phyloP scores from a whole-genome alignment of 1,140 invertebrate genomes.

The Platorchestia sp. region DNA sequence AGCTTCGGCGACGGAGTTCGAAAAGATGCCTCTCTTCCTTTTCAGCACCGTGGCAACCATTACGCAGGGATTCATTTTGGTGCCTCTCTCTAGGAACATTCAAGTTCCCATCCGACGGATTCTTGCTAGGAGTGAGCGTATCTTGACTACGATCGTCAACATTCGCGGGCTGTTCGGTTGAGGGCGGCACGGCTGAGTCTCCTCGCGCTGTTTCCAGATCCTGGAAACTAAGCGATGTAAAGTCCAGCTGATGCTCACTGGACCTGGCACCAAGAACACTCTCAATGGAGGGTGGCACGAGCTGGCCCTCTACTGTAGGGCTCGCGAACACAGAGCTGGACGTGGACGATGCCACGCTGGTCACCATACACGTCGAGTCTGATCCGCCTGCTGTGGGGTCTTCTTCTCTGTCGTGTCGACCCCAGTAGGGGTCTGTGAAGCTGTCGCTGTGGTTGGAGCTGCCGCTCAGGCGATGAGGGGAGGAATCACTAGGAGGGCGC shows the following conservation, averaged over 20 bases:
- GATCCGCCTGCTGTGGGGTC: slow-evolving; percentile 61
- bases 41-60: neutral
- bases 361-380: slow-evolving; percentile 68
- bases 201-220: neutral
- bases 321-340: slow-evolving; percentile 69
- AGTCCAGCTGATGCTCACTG: neutral
- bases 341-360: slow-evolving; percentile 68
- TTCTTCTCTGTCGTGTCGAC: slow-evolving; percentile 57
- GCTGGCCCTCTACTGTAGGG: slow-evolving; percentile 59
- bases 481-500: slow-evolving; percentile 56
- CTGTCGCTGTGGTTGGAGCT: slow-evolving; percentile 55
- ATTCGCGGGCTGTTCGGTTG: neutral
- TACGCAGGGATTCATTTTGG: neutral
- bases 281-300: slow-evolving; percentile 31
- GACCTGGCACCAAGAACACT: slow-evolving; percentile 57
- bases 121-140: neutral
- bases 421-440: slow-evolving; percentile 63
- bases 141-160: neutral
- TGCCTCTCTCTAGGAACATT: neutral
- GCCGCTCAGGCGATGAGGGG: slow-evolving; percentile 54
- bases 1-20: slow-evolving; percentile 17
- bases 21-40: slow-evolving; percentile 72
- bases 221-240: neutral
- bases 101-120: neutral
- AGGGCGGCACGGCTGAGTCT: neutral